Evolutionary conservation across 2,113 vertebrate species (phyloP).

Genomic region (Todiramphus saurophagus): DNA sequence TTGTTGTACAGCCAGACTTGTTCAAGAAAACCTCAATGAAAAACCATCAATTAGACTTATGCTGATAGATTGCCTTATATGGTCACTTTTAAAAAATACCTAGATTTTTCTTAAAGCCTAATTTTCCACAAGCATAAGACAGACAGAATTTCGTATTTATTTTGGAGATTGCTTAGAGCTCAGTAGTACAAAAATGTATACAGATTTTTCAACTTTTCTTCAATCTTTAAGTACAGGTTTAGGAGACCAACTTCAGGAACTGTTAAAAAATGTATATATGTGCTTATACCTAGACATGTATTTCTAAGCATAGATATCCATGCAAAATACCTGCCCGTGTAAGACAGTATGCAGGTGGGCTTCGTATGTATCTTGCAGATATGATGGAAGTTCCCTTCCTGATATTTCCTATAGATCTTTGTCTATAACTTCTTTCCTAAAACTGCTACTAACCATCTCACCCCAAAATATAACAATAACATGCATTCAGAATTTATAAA

Average conservation of each 20-base stretch:
- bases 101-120: background rate
- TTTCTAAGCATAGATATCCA: background rate
- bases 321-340: background rate
- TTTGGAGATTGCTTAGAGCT: background rate
- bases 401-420: background rate
- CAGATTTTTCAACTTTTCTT: background rate
- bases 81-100: background rate
- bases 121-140: background rate
- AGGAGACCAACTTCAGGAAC: background rate
- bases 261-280: background rate
- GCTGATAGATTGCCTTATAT: background rate
- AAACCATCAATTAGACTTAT: background rate
- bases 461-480: background rate
- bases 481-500: background rate
- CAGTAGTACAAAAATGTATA: background rate
- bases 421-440: background rate
- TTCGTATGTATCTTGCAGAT: background rate
- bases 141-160: background rate
- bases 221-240: background rate
- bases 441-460: background rate
- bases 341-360: background rate
- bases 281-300: background rate
- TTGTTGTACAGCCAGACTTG: background rate
- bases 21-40: background rate
- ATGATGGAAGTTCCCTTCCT: background rate